Percentiles rank a stretch among this genome's conserved stretches.
These are phyloP conservation scores for Cherax quadricarinatus DNA, from an alignment of 1,140 invertebrate species.

Conservation along the genomic window DNA sequence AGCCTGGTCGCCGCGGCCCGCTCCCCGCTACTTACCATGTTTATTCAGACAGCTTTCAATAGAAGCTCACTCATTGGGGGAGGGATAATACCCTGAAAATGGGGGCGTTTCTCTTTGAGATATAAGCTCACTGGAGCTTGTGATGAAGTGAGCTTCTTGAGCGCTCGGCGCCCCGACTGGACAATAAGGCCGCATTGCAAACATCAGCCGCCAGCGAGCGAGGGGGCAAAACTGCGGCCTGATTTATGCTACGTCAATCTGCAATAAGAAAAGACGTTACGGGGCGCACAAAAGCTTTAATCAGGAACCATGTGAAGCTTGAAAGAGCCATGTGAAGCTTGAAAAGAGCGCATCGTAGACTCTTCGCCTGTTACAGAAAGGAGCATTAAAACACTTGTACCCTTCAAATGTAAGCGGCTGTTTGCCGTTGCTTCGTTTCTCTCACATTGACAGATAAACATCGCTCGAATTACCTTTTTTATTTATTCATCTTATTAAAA, in stretches of 20 bases:
- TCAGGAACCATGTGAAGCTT: neutral
- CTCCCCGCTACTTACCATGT: slow-evolving; percentile 42
- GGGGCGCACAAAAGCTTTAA: neutral
- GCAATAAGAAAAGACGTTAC: neutral
- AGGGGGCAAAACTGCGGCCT: too few relatives aligned
- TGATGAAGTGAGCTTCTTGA: slow-evolving; percentile 45
- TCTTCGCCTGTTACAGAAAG: too few relatives aligned
- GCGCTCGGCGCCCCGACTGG: neutral
- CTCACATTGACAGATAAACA: too few relatives aligned
- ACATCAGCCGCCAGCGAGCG: neutral
- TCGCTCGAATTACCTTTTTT: too few relatives aligned
- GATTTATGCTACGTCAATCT: neutral
- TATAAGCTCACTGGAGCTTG: slow-evolving; percentile 48
- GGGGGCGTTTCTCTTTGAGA: slow-evolving; percentile 58
- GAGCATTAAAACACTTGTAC: too few relatives aligned
- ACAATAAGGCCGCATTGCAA: neutral
- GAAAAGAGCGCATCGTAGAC: too few relatives aligned
- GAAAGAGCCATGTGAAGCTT: neutral
- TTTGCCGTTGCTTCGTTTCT: too few relatives aligned
- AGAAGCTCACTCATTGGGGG: slow-evolving; percentile 47
- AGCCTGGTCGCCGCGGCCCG: neutral
- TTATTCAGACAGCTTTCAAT: slow-evolving; percentile 61
- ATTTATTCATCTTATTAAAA: too few relatives aligned
- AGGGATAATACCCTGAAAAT: slow-evolving; percentile 60
- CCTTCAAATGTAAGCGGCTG: too few relatives aligned